Base-by-base conservation (phyloP, 37 sponge, comb jelly and placozoan species). In the Axinella damicornis region DNA sequence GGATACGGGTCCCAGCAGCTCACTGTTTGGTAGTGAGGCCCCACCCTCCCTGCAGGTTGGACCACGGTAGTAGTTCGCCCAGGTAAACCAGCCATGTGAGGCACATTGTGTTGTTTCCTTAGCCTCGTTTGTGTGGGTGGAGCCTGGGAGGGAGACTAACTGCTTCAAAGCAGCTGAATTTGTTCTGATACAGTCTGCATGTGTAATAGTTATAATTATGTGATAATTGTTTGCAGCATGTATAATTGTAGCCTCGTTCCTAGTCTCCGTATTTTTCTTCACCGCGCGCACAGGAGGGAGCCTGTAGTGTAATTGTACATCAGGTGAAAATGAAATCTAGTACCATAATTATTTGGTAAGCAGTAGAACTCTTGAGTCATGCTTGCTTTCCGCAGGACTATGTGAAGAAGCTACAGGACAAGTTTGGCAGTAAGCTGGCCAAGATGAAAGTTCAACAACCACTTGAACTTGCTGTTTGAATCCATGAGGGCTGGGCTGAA, bases 381-480 rank as follows among this genome's bases (percentile, higher is more conserved):
- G 19, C 36, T 65, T n/a, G n/a, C n/a, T 71, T 19, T 13, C 46
- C 9, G 6, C 46, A 93, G 93, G 87, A 84, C 16, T 90, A 88
- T 54, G 37, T 70, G 0, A 79, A 81, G 36, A 82, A 82, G 39
- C 65, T 97, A 31, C 89, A 85, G 61, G 67, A 87, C 22, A 83
- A 78, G 60, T 97, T 95, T 93, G 98, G 98, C 15, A 93, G 81
- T 55, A 95, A 92, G 73, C 83, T 97, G 31, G 15, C 24, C 24
- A 60, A 62, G 38, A 95, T 97, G 98, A 80, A 40, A 20, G 14
- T 13, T 78, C 54, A 78, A 0, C 36, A 56, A 2, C 16, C 32
- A 39, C 32, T 20, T 55, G 20, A 53, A 38, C 0, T 31, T 57
- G n/a, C 35, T 96, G 2, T 37, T 68, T 25, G 80, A 85, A 0